Evolutionary conservation across 92 coral and sea anemone genomes (phyloP), one percentile per base, ranked within the genome.

Genomic region (Phenganax stokvisi): DNA sequence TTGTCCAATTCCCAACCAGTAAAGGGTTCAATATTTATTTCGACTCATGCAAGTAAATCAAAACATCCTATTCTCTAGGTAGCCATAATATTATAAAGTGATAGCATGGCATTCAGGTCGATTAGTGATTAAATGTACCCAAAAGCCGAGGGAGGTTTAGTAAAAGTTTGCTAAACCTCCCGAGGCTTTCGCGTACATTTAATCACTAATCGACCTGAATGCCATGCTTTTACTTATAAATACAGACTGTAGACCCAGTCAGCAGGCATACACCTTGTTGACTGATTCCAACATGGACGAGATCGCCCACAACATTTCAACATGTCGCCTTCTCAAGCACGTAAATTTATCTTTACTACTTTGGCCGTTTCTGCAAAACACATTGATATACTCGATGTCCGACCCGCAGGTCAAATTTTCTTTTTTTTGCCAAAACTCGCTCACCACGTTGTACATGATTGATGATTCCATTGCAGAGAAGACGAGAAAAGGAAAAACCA

Each of bases 161-260:
- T n/a, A n/a, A n/a, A n/a, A n/a, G n/a, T n/a, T n/a, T n/a, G n/a
- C n/a, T n/a, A n/a, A n/a, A n/a, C n/a, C n/a, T n/a, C n/a, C n/a
- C n/a, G n/a, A n/a, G n/a, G n/a, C n/a, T n/a, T n/a, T n/a, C n/a
- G n/a, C n/a, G n/a, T n/a, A n/a, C n/a, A n/a, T n/a, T n/a, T n/a
- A n/a, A n/a, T n/a, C n/a, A n/a, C n/a, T n/a, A n/a, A n/a, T n/a
- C n/a, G n/a, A n/a, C n/a, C n/a, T n/a, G n/a, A n/a, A n/a, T n/a
- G n/a, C n/a, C n/a, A n/a, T n/a, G n/a, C n/a, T n/a, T n/a, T 64
- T 5, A 5, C 77, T 55, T 28, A 89, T 89, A 73, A 75, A 72
- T 89, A 88, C 51, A 89, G 55, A 47, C 83, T 61, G 20, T 6
- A 29, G 59, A 80, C 76, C 92, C 92, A 89, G 77, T 89, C 84